These are phyloP conservation scores for Sceloporus tristichus DNA, from an alignment of 2,113 vertebrate genomes.

Conservation along the genomic window DNA sequence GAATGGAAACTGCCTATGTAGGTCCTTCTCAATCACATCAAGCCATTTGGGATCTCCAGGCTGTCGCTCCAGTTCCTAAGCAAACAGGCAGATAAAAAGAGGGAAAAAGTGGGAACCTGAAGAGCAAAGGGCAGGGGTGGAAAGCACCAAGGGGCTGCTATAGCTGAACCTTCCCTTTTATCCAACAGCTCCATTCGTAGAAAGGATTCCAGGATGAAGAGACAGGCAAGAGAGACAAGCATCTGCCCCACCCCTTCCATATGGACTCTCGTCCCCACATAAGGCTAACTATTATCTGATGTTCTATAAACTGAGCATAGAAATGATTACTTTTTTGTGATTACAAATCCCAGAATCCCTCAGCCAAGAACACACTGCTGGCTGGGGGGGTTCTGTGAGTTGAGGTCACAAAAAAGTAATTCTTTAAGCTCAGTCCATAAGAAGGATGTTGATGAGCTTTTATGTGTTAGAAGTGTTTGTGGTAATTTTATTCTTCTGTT, in stretches of 20 bases:
- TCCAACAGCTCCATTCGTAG: neutral
- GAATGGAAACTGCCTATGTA: slow-evolving; percentile 93
- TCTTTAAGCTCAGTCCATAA: neutral
- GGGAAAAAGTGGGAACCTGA: neutral
- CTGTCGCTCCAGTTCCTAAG: slow-evolving; percentile 89
- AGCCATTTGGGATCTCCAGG: slow-evolving; percentile 91
- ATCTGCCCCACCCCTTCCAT: neutral
- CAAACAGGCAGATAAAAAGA: slow-evolving; percentile 9
- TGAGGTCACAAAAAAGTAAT: neutral
- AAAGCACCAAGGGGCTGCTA: neutral
- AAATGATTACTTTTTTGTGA: too few species aligned
- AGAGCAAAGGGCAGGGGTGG: neutral
- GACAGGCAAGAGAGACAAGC: neutral
- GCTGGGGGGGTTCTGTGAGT: too few species aligned
- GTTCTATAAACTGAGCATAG: too few species aligned
- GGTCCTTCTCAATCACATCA: slow-evolving; percentile 93
- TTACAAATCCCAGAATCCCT: too few species aligned
- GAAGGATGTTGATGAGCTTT: neutral
- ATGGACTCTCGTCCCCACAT: neutral
- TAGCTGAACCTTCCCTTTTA: neutral
- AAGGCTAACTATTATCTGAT: neutral
- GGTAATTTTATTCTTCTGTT: neutral
- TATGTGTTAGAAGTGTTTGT: neutral
- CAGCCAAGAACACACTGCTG: too few species aligned
- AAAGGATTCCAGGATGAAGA: neutral